A percentile compares a stretch with the other conserved stretches of the same genome.
phyloP scores from a whole-genome alignment of 64 coral and sea anemone species.

The Porites australiensis region DNA sequence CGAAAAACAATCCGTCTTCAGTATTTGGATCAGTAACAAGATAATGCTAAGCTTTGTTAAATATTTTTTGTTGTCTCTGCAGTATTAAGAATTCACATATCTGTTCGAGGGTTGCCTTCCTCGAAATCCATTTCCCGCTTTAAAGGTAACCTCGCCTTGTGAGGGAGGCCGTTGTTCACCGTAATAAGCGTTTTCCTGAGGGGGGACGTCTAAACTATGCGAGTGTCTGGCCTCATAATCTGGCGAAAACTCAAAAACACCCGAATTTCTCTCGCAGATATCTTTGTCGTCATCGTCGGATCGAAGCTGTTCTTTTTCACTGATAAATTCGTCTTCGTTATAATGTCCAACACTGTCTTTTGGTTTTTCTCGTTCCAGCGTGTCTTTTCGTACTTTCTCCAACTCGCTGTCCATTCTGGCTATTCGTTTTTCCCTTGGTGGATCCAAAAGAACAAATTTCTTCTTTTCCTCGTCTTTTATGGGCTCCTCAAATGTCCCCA shows the following conservation, averaged over 20 bases:
- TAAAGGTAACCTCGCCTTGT: conserved; percentile 36
- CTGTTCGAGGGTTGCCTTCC: conserved; percentile 70
- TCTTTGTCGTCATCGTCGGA: conserved; percentile 80
- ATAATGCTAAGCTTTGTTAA: too few species aligned
- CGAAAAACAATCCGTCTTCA: neutral
- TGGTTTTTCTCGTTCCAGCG: conserved; percentile 62
- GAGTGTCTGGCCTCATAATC: conserved; percentile 47
- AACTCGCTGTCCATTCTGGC: conserved; percentile 61
- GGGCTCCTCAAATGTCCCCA: conserved; percentile 55
- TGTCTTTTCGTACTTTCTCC: conserved; percentile 78
- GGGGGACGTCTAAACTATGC: conserved; percentile 53
- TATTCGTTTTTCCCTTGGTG: conserved; percentile 50
- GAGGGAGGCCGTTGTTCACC: conserved; percentile 43
- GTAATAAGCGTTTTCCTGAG: conserved; percentile 56
- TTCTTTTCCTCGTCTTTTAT: conserved; percentile 38
- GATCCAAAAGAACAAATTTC: conserved; percentile 54
- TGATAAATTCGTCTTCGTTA: conserved; percentile 69
- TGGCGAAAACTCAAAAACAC: conserved; percentile 65
- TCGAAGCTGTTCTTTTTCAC: conserved; percentile 83
- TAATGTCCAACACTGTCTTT: conserved; percentile 49
- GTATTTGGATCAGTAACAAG: neutral
- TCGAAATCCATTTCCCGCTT: conserved; percentile 36
- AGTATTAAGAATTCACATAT: conserved; percentile 64
- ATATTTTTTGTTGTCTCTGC: neutral
- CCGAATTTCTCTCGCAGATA: conserved; percentile 84